Base-by-base conservation (phyloP, 2,888 invertebrate species). In the Hypomecis punctinalis region DNA sequence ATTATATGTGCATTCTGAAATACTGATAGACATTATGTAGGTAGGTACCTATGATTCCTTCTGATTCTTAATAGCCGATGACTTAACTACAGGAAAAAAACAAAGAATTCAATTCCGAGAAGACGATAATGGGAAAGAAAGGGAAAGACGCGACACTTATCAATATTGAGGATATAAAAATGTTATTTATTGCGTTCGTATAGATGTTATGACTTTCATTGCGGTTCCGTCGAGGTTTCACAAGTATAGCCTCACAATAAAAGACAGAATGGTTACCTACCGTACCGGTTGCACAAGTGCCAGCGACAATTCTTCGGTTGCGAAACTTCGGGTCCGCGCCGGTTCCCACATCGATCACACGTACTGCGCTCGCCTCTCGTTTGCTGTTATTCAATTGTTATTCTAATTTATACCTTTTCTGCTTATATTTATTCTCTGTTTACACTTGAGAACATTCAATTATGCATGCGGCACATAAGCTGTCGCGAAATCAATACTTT, bases 271-370 rank as follows among this genome's bases (percentile, higher is more conserved):
- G 69, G 76, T 77, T 76, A 76, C 76, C 76, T 74, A 60, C 65
- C 56, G 60, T 76, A 77, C 75, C 76, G 77, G 78, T 85, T 85
- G 81, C 82, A 79, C 81, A 86, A 86, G 70, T 77, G 73, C 73
- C 81, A 76, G 74, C 77, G 80, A 78, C 80, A 79, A 75, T 84
- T 81, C 82, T 77, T 80, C 73, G 69, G 78, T 88, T 87, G 83
- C 81, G 82, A 86, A 86, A 87, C 78, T 61, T 59, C 66, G 63
- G 65, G 67, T 72, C 70, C 71, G 71, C 63, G 69, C 73, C 73
- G 71, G 75, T 81, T 83, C 83, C 76, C 83, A 81, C 83, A 84
- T 85, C 81, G 82, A 84, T 87, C 84, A 84, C 77, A 79, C 73
- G 79, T 72, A 73, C 35, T 46, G 23, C 68, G 72, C 76, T 75